These are phyloP conservation scores for Venturia canescens DNA, from an alignment of 1,140 invertebrate species.

Conservation along the genomic window DNA sequence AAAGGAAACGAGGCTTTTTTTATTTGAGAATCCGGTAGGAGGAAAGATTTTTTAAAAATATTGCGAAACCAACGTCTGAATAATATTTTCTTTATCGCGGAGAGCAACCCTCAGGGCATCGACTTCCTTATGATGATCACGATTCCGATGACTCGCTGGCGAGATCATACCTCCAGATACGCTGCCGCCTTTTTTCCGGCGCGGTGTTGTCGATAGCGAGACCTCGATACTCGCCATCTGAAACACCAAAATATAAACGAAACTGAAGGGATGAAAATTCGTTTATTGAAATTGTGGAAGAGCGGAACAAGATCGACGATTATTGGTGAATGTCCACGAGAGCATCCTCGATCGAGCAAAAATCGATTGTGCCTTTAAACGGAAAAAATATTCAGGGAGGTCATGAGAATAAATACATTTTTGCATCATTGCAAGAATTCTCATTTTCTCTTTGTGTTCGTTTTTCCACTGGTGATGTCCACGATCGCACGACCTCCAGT, in stretches of 20 bases:
- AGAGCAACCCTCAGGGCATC: conserved; percentile 85
- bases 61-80: conserved; percentile 79
- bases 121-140: conserved; percentile 80
- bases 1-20: not conserved
- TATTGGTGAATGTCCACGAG: no score
- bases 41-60: conserved; percentile 13
- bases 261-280: not conserved
- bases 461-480: no score
- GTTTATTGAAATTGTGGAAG: not conserved
- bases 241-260: conserved; percentile 54
- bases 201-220: conserved; percentile 83
- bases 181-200: conserved; percentile 80
- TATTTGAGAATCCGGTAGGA: not conserved
- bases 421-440: no score
- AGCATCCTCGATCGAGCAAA: no score
- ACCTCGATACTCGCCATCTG: conserved; percentile 93
- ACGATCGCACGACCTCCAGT: no score
- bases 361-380: no score
- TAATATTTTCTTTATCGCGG: conserved; percentile 88
- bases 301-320: not conserved
- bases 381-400: no score
- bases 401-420: no score
- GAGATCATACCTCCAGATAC: conserved; percentile 75
- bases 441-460: no score
- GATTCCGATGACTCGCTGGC: conserved; percentile 73